Base-by-base conservation (phyloP, 2,113 vertebrate genomes). In the Tachysurus vachellii region DNA sequence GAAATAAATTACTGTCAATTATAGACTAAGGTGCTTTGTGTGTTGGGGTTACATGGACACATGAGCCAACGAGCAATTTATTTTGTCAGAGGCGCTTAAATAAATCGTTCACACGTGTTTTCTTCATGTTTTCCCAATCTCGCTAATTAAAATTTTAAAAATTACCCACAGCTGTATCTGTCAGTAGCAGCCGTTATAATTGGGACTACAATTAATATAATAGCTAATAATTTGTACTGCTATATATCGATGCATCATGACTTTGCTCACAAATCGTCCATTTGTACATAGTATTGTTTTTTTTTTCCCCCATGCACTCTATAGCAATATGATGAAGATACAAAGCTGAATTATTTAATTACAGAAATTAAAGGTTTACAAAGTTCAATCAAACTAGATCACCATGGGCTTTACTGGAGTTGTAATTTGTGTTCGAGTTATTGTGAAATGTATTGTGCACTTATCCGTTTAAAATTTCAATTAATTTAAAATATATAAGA, bases 1-100 rank as follows among this genome's bases (percentile, higher is more conserved):
- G 73, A 87, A 84, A 79, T 81, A n/a, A 84, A 71, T 66, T 89
- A 80, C 71, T 81, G 47, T 68, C 57, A 85, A 81, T 89, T 84
- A 87, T 61, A 84, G 84, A 82, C 13, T 50, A 56, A 71, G 62
- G 62, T 80, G 64, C 9, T 86, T 57, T 59, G 77, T 19, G 64
- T 86, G 21, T 80, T 84, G 57, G 44, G 47, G 75, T 81, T 80
- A 54, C 57, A 80, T 53, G 57, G 80, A 75, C 28, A 59, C 62
- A 61, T 23, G 21, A 21, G 17, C 23, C 44, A 17, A 10, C 5
- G 4, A 80, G 47, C 26, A 79, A 28, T 12, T 77, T 83, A 59
- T 31, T 68, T 57, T 81, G 14, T 23, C 31, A 16, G 64, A 79
- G 61, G 28, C 28, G 31, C 31, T 26, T 17, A 75, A 44, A 17